Evolutionary conservation across 2,113 vertebrate genomes (phyloP), one percentile per base, ranked within the genome.

Genomic region (Sterna hirundo): DNA sequence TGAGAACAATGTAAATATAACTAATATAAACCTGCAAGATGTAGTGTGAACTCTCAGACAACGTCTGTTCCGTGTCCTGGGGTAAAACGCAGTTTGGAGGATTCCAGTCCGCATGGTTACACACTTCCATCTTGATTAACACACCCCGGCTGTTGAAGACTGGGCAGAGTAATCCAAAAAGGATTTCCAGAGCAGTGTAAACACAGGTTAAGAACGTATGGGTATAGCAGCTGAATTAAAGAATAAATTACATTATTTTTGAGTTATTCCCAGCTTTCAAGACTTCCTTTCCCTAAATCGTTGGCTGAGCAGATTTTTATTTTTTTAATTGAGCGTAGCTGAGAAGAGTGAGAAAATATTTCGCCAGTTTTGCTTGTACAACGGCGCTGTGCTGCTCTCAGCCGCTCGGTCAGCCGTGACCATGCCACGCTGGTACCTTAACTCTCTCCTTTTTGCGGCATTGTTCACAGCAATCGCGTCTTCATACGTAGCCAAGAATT

Each of bases 71-170:
- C 8, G 0, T 5, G 13, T 52, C 15, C 58, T 18, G 81, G 87
- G 52, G 5, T 30, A 13, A 55, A 42, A 25, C 0, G 52, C 20
- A 9, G 60, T 44, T 12, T 36, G 69, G 7, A 64, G 52, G 62
- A 3, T 71, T 54, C 21, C 47, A 22, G 27, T 11, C 60, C 27
- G 30, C 23, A 1, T 8, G 64, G 40, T 29, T 51, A 0, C 9
- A 6, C 20, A 0, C 18, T 61, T n/a, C 25, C 0, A 2, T 13
- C 60, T 22, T 8, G 29, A 5, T 21, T 21, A 25, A 29, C 21
- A 2, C 47, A 17, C 15, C 62, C 19, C 1, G 44, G 57, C 38
- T 32, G 1, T 10, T 55, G 9, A 7, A 10, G 27, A 44, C 16
- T 1, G 34, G 78, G 61, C 61, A 76, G 74, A 38, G 54, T 5